Conservation (phyloP, 2,113 vertebrate genomes). For the Phaethornis superciliosus region DNA sequence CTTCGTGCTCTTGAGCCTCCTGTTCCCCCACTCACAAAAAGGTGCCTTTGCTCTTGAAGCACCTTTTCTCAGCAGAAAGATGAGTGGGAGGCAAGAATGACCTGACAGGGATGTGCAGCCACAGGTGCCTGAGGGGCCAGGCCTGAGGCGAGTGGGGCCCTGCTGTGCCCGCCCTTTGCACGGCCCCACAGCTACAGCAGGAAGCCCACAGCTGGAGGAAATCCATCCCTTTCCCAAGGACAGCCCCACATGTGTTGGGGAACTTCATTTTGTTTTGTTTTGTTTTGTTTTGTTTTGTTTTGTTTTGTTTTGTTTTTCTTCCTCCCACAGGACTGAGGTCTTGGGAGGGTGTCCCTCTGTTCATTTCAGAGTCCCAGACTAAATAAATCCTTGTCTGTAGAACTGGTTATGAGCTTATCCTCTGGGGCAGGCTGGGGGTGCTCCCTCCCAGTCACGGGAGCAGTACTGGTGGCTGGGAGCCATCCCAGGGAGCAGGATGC, state of each 20-base stretch:
- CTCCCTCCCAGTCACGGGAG: neutral
- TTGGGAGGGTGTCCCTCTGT: neutral
- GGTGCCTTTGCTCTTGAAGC: neutral
- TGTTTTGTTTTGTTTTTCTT: neutral
- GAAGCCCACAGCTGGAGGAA: conserved; percentile 42
- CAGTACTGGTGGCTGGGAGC: neutral
- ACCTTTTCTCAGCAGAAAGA: neutral
- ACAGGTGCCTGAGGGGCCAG: neutral
- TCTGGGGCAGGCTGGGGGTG: neutral
- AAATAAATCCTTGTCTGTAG: neutral
- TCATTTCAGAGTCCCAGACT: neutral
- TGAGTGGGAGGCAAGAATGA: neutral
- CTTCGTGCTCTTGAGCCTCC: neutral
- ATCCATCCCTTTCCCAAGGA: conserved; percentile 20
- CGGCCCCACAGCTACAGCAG: neutral
- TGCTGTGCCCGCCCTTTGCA: neutral
- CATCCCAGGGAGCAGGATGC: neutral
- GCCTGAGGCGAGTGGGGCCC: neutral
- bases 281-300: neutral
- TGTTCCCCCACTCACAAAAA: no score
- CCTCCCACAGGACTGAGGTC: neutral
- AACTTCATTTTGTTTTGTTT: neutral
- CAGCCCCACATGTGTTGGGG: neutral
- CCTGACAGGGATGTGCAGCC: neutral
- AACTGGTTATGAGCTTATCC: neutral